Percentiles rank a stretch among this genome's conserved stretches.
phyloP scores from a whole-genome alignment of 2,113 vertebrate genomes.

The Sterna hirundo region DNA sequence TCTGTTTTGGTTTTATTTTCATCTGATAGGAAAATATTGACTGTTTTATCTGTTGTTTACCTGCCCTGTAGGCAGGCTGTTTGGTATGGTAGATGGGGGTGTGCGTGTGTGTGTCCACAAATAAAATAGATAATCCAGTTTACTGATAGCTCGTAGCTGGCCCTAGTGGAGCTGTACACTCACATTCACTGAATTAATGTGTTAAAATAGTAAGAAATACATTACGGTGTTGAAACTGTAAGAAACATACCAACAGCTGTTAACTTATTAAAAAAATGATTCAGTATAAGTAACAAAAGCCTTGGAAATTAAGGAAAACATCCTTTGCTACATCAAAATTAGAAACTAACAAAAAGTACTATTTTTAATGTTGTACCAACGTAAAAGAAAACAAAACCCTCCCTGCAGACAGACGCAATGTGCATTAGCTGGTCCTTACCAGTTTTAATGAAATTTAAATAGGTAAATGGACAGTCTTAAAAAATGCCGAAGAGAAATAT shows the following conservation, averaged over 20 bases:
- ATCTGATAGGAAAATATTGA: not conserved
- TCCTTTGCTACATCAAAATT: not conserved
- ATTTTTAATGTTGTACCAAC: not conserved
- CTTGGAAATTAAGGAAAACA: not conserved
- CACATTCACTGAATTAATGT: not conserved
- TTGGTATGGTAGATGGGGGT: not conserved
- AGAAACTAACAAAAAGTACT: not conserved
- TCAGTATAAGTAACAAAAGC: not conserved
- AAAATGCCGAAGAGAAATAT: not conserved
- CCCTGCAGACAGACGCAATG: not conserved
- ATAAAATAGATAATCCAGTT: not conserved
- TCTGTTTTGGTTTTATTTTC: not conserved
- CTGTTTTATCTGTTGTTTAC: not conserved
- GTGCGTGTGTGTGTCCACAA: not conserved
- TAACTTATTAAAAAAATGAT: not conserved
- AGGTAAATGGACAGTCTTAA: not conserved
- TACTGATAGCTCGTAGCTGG: not conserved
- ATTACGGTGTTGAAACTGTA: not conserved
- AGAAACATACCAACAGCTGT: not conserved
- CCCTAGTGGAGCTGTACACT: not conserved
- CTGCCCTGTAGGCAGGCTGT: not conserved
- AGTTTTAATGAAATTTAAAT: not conserved
- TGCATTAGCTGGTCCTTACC: not conserved
- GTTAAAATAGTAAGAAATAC: not conserved
- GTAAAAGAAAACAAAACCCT: not conserved